Percentiles rank a stretch among this genome's conserved stretches.
Conservation (phyloP, 2,113 vertebrate species). For the Leptocoma aspasia region DNA sequence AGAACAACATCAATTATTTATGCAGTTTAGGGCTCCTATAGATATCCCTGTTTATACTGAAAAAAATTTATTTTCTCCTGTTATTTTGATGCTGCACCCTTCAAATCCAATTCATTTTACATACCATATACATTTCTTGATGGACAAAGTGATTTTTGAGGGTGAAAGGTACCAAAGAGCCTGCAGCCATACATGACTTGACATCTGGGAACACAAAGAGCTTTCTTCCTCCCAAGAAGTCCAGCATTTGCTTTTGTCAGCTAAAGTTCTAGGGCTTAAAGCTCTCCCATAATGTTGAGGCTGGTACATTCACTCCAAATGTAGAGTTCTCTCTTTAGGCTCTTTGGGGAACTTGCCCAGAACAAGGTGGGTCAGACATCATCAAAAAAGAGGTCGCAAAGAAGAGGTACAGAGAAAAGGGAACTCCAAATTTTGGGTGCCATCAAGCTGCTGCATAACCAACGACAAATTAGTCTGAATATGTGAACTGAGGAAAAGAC, state of each 20-base stretch:
- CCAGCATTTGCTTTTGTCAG: background rate
- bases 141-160: background rate
- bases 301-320: background rate
- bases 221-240: background rate
- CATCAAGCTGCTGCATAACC: background rate
- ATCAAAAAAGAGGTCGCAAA: background rate
- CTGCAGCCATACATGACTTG: background rate
- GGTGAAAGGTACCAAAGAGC: background rate
- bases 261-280: background rate
- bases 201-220: background rate
- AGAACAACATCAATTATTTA: conserved; percentile 8
- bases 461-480: background rate
- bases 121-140: background rate
- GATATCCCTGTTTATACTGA: background rate
- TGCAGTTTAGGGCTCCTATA: background rate
- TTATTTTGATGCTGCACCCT: background rate
- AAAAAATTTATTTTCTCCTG: background rate
- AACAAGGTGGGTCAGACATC: background rate
- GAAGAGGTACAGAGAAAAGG: background rate
- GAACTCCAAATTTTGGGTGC: background rate
- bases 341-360: background rate
- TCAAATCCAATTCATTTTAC: background rate
- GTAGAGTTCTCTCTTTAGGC: background rate
- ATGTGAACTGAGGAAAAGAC: background rate
- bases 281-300: background rate